Evolutionary conservation across 2,888 invertebrate genomes (phyloP).

Genomic region (Lithophane socia): DNA sequence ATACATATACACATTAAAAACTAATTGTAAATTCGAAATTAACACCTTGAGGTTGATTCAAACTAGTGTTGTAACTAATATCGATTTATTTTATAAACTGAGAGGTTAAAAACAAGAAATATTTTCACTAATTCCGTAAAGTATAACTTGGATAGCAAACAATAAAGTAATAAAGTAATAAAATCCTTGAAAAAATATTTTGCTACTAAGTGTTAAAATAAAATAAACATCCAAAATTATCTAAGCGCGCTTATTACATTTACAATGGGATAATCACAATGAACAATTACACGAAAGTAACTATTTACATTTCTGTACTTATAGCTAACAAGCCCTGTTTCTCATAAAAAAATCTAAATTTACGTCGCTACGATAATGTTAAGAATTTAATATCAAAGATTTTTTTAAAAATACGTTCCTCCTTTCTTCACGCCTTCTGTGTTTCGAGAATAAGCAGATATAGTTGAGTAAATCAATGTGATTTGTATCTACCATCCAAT

Average conservation of each 20-base stretch:
- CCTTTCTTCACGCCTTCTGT: neutral
- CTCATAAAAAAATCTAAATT: slow-evolving; percentile 65
- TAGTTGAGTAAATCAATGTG: slow-evolving; percentile 24
- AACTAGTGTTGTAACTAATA: slow-evolving; percentile 40
- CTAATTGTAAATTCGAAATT: slow-evolving; percentile 88
- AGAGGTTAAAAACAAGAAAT: neutral
- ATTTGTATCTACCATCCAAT: slow-evolving; percentile 15
- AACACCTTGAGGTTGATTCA: slow-evolving; percentile 71
- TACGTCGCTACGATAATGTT: slow-evolving; percentile 35
- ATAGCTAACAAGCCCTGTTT: slow-evolving; percentile 76
- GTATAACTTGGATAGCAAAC: slow-evolving; percentile 11
- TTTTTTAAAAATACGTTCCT: slow-evolving; percentile 16
- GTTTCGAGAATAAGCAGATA: slow-evolving; percentile 1
- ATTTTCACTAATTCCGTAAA: slow-evolving; percentile 7
- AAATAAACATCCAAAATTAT: slow-evolving; percentile 17
- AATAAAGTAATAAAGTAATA: neutral
- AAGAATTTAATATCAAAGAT: slow-evolving; percentile 23
- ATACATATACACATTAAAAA: slow-evolving; percentile 81
- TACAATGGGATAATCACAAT: slow-evolving; percentile 68
- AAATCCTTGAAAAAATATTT: neutral
- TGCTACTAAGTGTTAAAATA: neutral
- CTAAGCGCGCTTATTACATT: slow-evolving; percentile 53
- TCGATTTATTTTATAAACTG: slow-evolving; percentile 13
- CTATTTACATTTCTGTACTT: slow-evolving; percentile 73
- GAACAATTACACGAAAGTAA: slow-evolving; percentile 70